These are phyloP conservation scores for Lipophrys pholis DNA, from an alignment of 2,113 vertebrate species.

Conservation along the genomic window DNA sequence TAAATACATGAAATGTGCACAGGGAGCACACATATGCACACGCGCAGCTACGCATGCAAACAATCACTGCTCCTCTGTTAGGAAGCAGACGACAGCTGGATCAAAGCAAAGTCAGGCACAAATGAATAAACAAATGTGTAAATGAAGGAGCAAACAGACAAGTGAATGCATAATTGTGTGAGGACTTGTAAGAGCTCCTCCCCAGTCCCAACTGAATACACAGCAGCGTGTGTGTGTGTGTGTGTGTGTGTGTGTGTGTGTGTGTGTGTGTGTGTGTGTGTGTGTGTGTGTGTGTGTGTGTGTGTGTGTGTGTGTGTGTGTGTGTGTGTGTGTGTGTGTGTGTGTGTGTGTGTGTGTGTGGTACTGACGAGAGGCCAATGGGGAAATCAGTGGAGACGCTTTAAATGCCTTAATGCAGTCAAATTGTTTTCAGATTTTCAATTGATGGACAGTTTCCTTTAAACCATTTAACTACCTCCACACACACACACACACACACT, in stretches of 20 bases:
- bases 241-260: constrained; percentile 33
- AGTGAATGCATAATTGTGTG: constrained; percentile 67
- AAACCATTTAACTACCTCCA: constrained; percentile 76
- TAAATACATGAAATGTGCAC: neutral
- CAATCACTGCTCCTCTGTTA: constrained; percentile 31
- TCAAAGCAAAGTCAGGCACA: constrained; percentile 58
- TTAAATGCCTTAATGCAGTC: constrained; percentile 81
- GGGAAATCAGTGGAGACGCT: constrained; percentile 80
- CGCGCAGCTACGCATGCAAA: constrained; percentile 15
- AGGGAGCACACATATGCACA: neutral
- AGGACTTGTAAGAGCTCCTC: constrained; percentile 59
- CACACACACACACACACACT: constrained; percentile 42
- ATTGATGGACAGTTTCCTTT: constrained; percentile 83
- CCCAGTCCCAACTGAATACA: constrained; percentile 26
- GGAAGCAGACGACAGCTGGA: constrained; percentile 61
- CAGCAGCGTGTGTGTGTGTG: constrained; percentile 41
- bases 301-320: constrained; percentile 37
- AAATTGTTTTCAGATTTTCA: constrained; percentile 85
- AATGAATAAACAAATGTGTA: constrained; percentile 73
- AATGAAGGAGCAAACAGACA: constrained; percentile 65
- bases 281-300: constrained; percentile 20
- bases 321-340: constrained; percentile 21
- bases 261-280: constrained; percentile 35
- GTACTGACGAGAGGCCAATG: constrained; percentile 66
- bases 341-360: constrained; percentile 44